Percentiles rank a stretch among this genome's conserved stretches.
These are phyloP conservation scores for Agrotis exclamationis DNA, from an alignment of 2,888 invertebrate genomes.

Conservation along the genomic window DNA sequence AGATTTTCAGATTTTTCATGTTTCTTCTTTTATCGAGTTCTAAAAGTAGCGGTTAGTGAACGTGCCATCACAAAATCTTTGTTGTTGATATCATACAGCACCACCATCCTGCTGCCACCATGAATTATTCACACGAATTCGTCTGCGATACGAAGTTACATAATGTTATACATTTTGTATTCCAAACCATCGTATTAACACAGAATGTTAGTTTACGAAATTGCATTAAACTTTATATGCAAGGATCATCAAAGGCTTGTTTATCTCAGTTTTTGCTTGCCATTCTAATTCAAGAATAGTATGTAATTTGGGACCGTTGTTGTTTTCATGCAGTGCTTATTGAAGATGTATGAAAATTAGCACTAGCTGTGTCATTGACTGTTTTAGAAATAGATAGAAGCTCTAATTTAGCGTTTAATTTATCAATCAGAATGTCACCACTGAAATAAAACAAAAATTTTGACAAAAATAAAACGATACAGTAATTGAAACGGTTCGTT, in stretches of 20 bases:
- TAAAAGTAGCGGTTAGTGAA: conserved; percentile 56
- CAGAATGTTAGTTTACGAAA: conserved; percentile 56
- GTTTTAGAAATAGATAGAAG: background rate
- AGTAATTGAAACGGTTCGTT: background rate
- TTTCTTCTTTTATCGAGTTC: conserved; percentile 36
- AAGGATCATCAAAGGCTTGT: conserved; percentile 60
- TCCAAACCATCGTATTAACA: conserved; percentile 53
- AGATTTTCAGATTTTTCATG: background rate
- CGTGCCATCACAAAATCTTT: conserved; percentile 69
- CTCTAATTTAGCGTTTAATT: background rate
- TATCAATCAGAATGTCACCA: background rate
- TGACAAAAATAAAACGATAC: background rate
- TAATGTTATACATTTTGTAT: conserved; percentile 57
- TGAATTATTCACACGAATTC: conserved; percentile 77
- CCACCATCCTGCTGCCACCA: conserved; percentile 67
- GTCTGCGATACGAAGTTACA: conserved; percentile 56
- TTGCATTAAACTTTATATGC: conserved; percentile 61
- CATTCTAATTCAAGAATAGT: conserved; percentile 43
- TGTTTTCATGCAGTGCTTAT: conserved; percentile 4
- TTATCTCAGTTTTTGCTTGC: conserved; percentile 40
- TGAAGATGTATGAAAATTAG: conserved; percentile 16
- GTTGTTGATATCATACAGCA: conserved; percentile 74
- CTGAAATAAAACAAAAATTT: background rate
- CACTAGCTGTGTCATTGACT: background rate
- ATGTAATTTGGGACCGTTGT: conserved; percentile 7